Evolutionary conservation across 2,113 vertebrate genomes (phyloP), one percentile per base, ranked within the genome.

Genomic region (Microtus pennsylvanicus): DNA sequence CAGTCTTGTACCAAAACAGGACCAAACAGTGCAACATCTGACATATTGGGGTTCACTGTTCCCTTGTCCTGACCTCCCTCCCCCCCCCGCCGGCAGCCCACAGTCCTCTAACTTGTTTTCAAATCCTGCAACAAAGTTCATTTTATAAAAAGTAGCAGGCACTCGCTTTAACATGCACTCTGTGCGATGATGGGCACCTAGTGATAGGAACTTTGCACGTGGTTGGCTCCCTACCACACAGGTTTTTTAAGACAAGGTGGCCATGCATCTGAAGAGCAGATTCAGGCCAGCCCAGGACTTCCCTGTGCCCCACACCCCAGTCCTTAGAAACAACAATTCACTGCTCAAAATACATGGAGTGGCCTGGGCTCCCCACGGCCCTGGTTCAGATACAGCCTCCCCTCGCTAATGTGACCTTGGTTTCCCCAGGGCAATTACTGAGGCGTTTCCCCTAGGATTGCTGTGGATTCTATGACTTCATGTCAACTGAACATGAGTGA

Each of bases 81-180:
- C 3, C 7, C 28, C 4, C 45, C 0, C 4, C 55, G 5, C 5
- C 5, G n/a, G 45, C n/a, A 88, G 35, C 38, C 35, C 5, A 63
- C 75, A 55, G 80, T 63, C 17, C 38, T 78, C 69, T 86, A 38
- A 8, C 21, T 90, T n/a, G 45, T 35, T 95, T 67, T 76, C 14
- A 35, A 33, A 45, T 65, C 45, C 26, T 70, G 42, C 76, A 76
- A 28, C 50, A 50, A 85, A 92, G 74, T 89, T 52, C 47, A 19
- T 87, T 91, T 78, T 76, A 86, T 87, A 78, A 63, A 70, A 58
- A 74, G n/a, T 89, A 82, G 82, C 82, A 85, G 52, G n/a, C 74
- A 38, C 50, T 69, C 55, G 14, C 7, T 83, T 87, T 80, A 82
- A 35, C 14, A 5, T 91, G 42, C 42, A 42, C 42, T 42, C 42